Percentiles rank a stretch among this genome's conserved stretches.
These are phyloP conservation scores for Tachysurus fulvidraco DNA, from an alignment of 2,113 vertebrate genomes.

Conservation along the genomic window DNA sequence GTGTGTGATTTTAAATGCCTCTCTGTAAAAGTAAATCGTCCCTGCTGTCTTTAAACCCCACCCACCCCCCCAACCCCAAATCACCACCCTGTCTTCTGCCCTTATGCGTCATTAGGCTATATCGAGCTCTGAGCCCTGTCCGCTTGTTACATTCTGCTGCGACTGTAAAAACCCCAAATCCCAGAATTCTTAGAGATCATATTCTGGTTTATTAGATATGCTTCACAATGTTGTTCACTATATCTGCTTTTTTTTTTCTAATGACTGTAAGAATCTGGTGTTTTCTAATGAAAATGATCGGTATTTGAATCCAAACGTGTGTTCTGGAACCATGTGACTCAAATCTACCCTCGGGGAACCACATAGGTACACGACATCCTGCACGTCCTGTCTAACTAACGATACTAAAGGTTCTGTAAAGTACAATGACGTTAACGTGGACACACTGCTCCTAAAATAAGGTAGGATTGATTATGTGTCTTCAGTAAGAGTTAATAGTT, in stretches of 20 bases:
- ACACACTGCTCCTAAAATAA: no score
- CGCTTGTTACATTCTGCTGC: not conserved
- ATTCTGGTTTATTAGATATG: not conserved
- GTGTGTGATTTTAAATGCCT: conserved; percentile 5
- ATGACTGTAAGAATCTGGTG: not conserved
- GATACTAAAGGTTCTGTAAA: no score
- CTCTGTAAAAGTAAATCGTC: conserved; percentile 8
- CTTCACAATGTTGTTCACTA: not conserved
- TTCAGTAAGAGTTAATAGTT: no score
- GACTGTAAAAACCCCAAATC: not conserved
- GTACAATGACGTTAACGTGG: no score
- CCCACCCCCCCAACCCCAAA: not conserved
- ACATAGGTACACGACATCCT: no score
- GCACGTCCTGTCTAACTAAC: no score
- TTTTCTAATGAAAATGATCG: not conserved
- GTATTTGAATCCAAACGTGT: no score
- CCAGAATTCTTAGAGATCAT: not conserved
- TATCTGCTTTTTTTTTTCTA: not conserved
- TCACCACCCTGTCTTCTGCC: conserved; percentile 32
- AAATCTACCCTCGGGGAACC: no score
- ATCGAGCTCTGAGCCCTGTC: not conserved
- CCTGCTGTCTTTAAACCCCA: conserved; percentile 13
- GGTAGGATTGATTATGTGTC: no score
- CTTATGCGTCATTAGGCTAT: conserved; percentile 24
- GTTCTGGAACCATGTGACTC: no score